Percentiles rank a stretch among this genome's conserved stretches.
phyloP scores from a whole-genome alignment of 1,140 invertebrate genomes.

The Procambarus virginalis region DNA sequence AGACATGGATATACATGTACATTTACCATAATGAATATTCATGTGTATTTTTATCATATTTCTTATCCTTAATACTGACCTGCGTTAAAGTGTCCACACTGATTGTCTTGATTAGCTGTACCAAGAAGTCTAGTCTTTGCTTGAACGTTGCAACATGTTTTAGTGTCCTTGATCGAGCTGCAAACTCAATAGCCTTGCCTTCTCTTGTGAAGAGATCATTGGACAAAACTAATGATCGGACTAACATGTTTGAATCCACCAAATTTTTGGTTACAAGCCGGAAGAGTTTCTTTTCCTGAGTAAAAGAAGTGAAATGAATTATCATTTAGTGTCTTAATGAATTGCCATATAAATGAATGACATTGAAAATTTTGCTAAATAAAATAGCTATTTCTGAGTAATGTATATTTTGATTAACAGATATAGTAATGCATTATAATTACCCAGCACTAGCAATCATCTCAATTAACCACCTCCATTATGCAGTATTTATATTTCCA shows the following conservation, averaged over 20 bases:
- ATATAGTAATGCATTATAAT: too few species aligned
- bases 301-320: not conserved
- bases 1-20: too few species aligned
- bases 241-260: constrained; percentile 62
- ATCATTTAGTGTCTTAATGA: too few species aligned
- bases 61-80: constrained; percentile 11
- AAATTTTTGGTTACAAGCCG: constrained; percentile 50
- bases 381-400: too few species aligned
- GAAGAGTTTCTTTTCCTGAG: constrained; percentile 61
- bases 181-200: constrained; percentile 34
- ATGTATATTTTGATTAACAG: too few species aligned
- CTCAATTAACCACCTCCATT: too few species aligned
- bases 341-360: too few species aligned
- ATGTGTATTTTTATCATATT: too few species aligned
- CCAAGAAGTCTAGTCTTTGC: constrained; percentile 53
- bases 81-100: constrained; percentile 59
- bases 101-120: constrained; percentile 59
- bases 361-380: too few species aligned
- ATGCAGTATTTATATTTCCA: too few species aligned
- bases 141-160: constrained; percentile 51
- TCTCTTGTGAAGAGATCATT: constrained; percentile 51
- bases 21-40: too few species aligned
- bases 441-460: too few species aligned
- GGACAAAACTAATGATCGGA: constrained; percentile 53
- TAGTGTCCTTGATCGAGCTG: constrained; percentile 39